Conservation (phyloP, 2,113 vertebrate genomes). For the Panthera uncia region DNA sequence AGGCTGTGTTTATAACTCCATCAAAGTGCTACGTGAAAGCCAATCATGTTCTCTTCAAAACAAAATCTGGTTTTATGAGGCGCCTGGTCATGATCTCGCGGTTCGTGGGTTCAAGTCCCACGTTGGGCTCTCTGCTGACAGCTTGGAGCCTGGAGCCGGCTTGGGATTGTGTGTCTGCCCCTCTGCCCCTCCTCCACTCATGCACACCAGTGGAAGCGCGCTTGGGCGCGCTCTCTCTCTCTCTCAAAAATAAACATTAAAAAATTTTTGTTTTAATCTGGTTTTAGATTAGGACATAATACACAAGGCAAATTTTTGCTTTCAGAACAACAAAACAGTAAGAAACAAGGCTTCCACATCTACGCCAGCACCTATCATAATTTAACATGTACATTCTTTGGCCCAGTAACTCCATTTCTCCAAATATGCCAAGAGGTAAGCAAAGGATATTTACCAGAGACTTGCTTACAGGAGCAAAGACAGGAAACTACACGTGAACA, state of each 20-base stretch:
- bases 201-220: too few relatives aligned
- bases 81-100: too few relatives aligned
- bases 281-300: slow-evolving; percentile 2
- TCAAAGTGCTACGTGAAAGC: not conserved
- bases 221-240: too few relatives aligned
- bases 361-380: not conserved
- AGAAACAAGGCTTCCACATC: not conserved
- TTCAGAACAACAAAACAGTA: not conserved
- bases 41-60: not conserved
- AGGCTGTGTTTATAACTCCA: not conserved
- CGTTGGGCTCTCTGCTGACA: too few relatives aligned
- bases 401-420: not conserved
- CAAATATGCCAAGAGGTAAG: not conserved
- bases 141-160: too few relatives aligned
- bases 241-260: too few relatives aligned
- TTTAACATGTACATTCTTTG: not conserved
- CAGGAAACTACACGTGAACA: not conserved
- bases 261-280: not conserved
- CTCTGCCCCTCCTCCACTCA: too few relatives aligned
- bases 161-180: too few relatives aligned
- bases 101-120: too few relatives aligned
- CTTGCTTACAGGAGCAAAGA: not conserved
- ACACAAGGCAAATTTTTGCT: slow-evolving; percentile 2
- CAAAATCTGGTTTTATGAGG: not conserved
- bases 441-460: not conserved